Evolutionary conservation across 2,797 vertebrate species (phyloP).

Genomic region (Delichon dasypus): DNA sequence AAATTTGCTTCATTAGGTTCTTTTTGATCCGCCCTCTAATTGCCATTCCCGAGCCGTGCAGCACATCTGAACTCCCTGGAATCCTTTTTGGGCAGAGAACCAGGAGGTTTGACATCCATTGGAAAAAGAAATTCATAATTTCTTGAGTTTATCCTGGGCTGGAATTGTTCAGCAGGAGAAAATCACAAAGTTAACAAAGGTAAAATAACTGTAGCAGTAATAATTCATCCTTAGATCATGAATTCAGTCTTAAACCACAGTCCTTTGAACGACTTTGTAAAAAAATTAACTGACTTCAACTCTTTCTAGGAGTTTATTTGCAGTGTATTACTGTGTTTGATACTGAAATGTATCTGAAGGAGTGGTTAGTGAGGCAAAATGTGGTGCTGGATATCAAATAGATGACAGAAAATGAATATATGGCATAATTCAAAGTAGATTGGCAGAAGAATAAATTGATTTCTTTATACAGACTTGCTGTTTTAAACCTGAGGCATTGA

Average conservation of each 20-base stretch:
- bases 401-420: conserved; percentile 12
- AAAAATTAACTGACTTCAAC: not conserved
- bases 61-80: not conserved
- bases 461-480: not conserved
- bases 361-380: not conserved
- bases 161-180: not conserved
- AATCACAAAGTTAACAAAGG: not conserved
- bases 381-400: not conserved
- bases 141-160: not conserved
- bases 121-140: not conserved
- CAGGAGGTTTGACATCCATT: not conserved
- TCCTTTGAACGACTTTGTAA: not conserved
- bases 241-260: not conserved
- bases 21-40: not conserved
- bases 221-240: not conserved
- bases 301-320: not conserved
- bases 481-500: not conserved
- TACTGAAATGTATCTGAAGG: not conserved
- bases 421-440: not conserved
- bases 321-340: not conserved
- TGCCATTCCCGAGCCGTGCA: not conserved
- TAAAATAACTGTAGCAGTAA: not conserved
- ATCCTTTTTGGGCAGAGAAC: not conserved
- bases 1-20: not conserved
- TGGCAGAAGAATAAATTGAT: not conserved